Base-by-base conservation (phyloP, 2,888 invertebrate genomes). In the Caenorhabditis wallacei region DNA sequence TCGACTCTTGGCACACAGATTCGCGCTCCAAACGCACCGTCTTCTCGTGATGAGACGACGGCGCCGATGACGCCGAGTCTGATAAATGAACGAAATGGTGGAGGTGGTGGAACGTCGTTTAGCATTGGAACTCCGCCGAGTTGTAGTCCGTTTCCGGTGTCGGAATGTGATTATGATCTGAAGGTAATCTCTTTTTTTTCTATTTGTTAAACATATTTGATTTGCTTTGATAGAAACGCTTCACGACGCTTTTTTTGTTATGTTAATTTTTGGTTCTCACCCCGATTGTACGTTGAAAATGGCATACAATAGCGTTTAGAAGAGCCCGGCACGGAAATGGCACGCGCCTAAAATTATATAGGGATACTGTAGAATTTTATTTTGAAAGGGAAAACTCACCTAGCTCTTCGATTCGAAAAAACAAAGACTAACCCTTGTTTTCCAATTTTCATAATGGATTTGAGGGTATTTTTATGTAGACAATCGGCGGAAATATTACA, bases 1-100 rank as follows among this genome's bases (percentile, higher is more conserved):
- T 86, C 84, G 40, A 88, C 88, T 20, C 85, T 88, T 53, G 88
- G 88, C 37, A 88, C 84, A 22, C 71, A 81, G 18, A 66, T 85
- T 48, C 64, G 80, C 11, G 76, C 80, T 40, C 57, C 82, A 43
- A 83, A 83, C 51, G 83, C 80, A 18, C 83, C 83, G 56, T 71
- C 80, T 51, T 83, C 83, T 54, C 69, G 83, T 5, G 83, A 83
- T 48, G 83, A 80, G 61, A 69, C 70, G 46, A 66, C 68, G 24
- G 74, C 66, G 22, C 78, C 79, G 48, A 79, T 79, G 74, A 70
- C 71, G 20, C 82, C 76, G 40, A 63, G 35, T 24, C 61, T 48
- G n/a, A 56, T 37, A 13, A 54, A 46, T 26, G 61, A 63, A n/a
- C 18, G 64, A 18, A 64, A 43, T 51, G 78, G 63, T 16, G 66